Conservation (phyloP, 2,888 invertebrate genomes). For the Pollenia griseotomentosa region DNA sequence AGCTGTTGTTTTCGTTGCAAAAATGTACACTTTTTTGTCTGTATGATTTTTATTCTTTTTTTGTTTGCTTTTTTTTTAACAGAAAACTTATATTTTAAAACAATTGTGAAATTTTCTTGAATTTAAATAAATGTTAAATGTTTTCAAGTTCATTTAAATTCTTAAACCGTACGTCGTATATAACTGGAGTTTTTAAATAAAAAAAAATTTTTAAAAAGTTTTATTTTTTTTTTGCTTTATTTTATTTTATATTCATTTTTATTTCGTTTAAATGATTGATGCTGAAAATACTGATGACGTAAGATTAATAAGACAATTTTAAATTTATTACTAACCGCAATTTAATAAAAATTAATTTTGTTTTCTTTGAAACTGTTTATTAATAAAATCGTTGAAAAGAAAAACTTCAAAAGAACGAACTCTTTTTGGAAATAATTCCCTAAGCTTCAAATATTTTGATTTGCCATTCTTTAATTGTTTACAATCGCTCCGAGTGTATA, state of each 20-base stretch:
- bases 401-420: too few species aligned
- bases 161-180: slow-evolving; percentile 2
- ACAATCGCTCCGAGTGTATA: too few species aligned
- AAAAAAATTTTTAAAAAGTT: not conserved
- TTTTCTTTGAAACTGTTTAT: too few species aligned
- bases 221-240: not conserved
- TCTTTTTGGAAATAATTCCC: too few species aligned
- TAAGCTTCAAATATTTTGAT: too few species aligned
- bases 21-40: not conserved
- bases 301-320: slow-evolving; percentile 4
- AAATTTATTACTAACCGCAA: not conserved
- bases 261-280: slow-evolving; percentile 38
- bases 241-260: not conserved
- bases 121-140: not conserved
- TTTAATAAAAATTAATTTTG: not conserved
- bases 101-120: slow-evolving; percentile 39
- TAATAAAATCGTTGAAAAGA: too few species aligned
- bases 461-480: too few species aligned
- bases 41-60: not conserved
- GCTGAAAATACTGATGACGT: slow-evolving; percentile 28
- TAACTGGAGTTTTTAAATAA: slow-evolving; percentile 42
- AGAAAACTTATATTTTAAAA: slow-evolving; percentile 15
- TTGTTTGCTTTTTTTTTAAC: not conserved
- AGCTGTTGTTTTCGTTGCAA: too few species aligned
- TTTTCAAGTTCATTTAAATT: slow-evolving; percentile 64